Conservation (phyloP, 2,113 vertebrate species). For the Chunga burmeisteri region DNA sequence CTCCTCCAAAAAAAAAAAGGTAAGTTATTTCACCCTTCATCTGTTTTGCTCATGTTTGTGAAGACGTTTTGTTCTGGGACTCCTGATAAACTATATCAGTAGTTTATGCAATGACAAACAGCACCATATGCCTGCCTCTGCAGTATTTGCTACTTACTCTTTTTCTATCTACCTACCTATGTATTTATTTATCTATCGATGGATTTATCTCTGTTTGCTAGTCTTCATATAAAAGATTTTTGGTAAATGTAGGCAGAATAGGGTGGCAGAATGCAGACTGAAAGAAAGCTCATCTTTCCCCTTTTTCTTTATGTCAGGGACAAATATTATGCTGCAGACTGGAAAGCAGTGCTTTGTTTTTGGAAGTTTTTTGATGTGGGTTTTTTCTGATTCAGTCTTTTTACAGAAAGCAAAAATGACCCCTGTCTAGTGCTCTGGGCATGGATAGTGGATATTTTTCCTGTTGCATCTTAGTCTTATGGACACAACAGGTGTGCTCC, state of each 20-base stretch:
- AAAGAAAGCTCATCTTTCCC: not conserved
- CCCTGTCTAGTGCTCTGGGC: not conserved
- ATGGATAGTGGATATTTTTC: not conserved
- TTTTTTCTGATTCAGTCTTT: not conserved
- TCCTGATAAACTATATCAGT: not conserved
- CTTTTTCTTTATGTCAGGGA: not conserved
- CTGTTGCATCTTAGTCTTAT: not conserved
- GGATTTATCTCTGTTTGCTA: not conserved
- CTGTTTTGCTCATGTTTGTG: not conserved
- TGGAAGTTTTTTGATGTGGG: rapidly evolving
- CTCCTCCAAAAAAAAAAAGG: not conserved
- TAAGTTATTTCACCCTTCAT: not conserved
- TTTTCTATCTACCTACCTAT: not conserved
- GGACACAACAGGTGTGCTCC: not conserved
- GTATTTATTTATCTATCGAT: not conserved
- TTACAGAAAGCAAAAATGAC: not conserved
- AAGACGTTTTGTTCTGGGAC: not conserved
- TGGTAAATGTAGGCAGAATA: not conserved
- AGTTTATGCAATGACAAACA: not conserved
- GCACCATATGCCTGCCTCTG: not conserved
- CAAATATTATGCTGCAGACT: not conserved
- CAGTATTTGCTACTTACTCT: not conserved
- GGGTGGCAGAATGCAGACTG: not conserved
- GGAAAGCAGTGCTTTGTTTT: not conserved
- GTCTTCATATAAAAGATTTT: not conserved